Conservation (phyloP, 2,888 invertebrate species). For the Rhyacophila evoluta region DNA sequence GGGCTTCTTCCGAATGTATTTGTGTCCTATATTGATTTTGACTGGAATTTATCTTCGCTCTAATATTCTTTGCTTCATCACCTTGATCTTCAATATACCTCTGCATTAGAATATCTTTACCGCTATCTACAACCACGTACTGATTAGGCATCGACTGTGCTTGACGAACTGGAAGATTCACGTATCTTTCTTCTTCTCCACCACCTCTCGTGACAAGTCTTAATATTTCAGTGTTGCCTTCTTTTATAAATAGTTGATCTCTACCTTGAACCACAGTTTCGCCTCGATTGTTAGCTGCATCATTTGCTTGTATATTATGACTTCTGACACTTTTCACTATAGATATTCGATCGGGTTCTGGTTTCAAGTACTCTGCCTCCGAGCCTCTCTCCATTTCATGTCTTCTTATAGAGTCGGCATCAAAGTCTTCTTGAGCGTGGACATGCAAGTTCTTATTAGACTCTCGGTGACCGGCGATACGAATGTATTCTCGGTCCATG, state of each 20-base stretch:
- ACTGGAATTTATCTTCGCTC: conserved; percentile 59
- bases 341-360: conserved; percentile 60
- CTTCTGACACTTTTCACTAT: conserved; percentile 45
- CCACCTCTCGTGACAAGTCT: conserved; percentile 82
- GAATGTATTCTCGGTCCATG: conserved; percentile 71
- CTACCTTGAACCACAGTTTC: conserved; percentile 65
- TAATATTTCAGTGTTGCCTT: conserved; percentile 87
- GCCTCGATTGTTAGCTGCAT: conserved; percentile 61
- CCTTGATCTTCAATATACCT: conserved; percentile 87
- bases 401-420: conserved; percentile 79
- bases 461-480: conserved; percentile 67
- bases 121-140: conserved; percentile 77
- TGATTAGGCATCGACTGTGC: conserved; percentile 72
- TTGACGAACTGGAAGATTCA: conserved; percentile 69
- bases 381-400: conserved; percentile 85
- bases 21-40: conserved; percentile 55
- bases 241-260: conserved; percentile 83
- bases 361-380: conserved; percentile 70
- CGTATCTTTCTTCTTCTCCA: conserved; percentile 74
- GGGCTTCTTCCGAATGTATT: conserved; percentile 34
- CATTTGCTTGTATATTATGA: conserved; percentile 58
- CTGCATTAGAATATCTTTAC: conserved; percentile 86
- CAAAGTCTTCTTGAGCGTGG: conserved; percentile 68
- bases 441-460: conserved; percentile 59
- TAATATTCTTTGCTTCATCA: conserved; percentile 73